Percentiles rank a stretch among this genome's conserved stretches.
phyloP scores from a whole-genome alignment of 2,113 vertebrate genomes.

The Phalacrocorax carbo region DNA sequence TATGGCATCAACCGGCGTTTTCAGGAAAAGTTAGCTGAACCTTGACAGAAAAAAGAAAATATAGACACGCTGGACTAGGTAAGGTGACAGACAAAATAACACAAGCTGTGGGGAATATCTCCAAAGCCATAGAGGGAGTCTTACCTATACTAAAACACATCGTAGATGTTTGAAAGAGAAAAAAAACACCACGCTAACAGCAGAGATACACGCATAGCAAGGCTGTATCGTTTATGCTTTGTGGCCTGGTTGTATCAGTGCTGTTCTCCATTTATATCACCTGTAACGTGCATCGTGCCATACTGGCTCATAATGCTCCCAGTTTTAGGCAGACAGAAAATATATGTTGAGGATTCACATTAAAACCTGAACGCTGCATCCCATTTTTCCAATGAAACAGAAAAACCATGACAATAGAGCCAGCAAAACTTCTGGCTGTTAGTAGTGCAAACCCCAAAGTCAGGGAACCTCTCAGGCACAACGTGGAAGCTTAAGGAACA shows the following conservation, averaged over 20 bases:
- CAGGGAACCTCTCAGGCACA: too few species aligned
- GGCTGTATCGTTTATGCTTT: background rate
- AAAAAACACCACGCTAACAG: accelerated
- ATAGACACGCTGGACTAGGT: background rate
- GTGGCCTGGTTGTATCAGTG: background rate
- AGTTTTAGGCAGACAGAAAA: background rate
- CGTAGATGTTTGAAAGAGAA: accelerated
- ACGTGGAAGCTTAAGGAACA: accelerated
- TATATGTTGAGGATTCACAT: background rate
- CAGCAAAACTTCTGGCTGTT: background rate
- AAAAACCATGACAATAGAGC: accelerated
- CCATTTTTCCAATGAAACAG: background rate
- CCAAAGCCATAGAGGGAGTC: background rate
- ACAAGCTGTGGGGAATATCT: background rate
- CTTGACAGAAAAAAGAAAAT: background rate
- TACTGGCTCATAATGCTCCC: accelerated
- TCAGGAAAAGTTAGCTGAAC: background rate
- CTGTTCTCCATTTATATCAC: background rate
- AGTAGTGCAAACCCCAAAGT: background rate
- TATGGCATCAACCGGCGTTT: background rate
- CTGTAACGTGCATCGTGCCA: accelerated
- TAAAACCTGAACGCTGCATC: background rate
- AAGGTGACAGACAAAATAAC: background rate
- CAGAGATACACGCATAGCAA: background rate
- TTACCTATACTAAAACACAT: background rate